These are phyloP conservation scores for Lasiommata megera DNA, from an alignment of 2,888 invertebrate genomes.

Conservation along the genomic window DNA sequence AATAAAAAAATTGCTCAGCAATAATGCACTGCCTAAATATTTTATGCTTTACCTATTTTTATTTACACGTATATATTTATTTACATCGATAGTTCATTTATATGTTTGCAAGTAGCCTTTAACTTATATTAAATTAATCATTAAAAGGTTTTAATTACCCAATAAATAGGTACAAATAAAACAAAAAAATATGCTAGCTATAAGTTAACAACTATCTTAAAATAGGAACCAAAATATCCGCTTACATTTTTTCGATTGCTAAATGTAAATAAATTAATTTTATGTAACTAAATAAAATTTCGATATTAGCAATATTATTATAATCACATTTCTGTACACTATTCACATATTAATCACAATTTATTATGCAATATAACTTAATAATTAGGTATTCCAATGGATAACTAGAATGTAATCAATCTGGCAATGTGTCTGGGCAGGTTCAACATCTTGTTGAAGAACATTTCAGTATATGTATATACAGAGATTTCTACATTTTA, in stretches of 20 bases:
- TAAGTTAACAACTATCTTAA: slow-evolving; percentile 65
- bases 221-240: slow-evolving; percentile 72
- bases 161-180: slow-evolving; percentile 71
- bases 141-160: slow-evolving; percentile 25
- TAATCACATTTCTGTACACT: slow-evolving; percentile 66
- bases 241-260: slow-evolving; percentile 18
- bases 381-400: no score
- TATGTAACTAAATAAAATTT: slow-evolving; percentile 52
- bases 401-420: no score
- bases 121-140: slow-evolving; percentile 10
- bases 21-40: no score
- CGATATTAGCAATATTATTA: slow-evolving; percentile 43
- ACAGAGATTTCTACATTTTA: no score
- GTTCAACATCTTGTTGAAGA: no score
- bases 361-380: not conserved
- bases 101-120: slow-evolving; percentile 7
- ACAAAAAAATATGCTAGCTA: slow-evolving; percentile 38
- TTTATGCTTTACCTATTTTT: slow-evolving; percentile 13
- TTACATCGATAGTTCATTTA: slow-evolving; percentile 28
- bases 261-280: slow-evolving; percentile 66
- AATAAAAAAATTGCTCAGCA: slow-evolving; percentile 1
- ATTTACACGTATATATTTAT: slow-evolving; percentile 18
- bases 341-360: slow-evolving; percentile 42
- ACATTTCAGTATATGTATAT: no score
- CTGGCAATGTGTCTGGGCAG: no score